phyloP scores from a whole-genome alignment of 2,888 invertebrate genomes.

The Gandaritis pyraliata region DNA sequence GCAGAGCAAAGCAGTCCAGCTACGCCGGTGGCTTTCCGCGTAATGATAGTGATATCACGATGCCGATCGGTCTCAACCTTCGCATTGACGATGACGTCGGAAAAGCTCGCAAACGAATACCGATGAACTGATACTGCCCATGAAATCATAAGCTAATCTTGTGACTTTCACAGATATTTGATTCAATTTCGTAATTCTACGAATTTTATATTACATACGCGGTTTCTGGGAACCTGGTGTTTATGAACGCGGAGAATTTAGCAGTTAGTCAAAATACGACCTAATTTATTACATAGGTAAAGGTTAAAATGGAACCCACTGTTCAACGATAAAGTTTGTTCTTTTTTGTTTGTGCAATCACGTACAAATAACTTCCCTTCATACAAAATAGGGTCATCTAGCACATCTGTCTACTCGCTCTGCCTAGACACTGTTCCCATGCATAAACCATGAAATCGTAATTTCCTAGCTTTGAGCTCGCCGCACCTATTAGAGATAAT shows the following conservation, averaged over 20 bases:
- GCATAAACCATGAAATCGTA: slow-evolving; percentile 50
- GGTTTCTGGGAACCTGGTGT: no score
- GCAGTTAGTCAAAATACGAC: no score
- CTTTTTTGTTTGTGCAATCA: no score
- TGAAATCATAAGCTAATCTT: slow-evolving; percentile 8
- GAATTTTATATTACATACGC: not conserved
- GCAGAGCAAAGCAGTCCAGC: slow-evolving; percentile 9
- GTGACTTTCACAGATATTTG: not conserved
- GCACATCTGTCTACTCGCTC: slow-evolving; percentile 16
- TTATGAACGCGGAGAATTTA: no score
- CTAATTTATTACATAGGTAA: no score
- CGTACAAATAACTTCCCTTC: slow-evolving; percentile 10
- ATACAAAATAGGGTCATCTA: slow-evolving; percentile 20
- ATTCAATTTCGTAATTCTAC: slow-evolving; percentile 4
- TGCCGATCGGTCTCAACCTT: slow-evolving; percentile 23
- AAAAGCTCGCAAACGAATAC: slow-evolving; percentile 17
- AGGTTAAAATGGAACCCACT: no score
- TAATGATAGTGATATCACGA: slow-evolving; percentile 32
- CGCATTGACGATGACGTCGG: slow-evolving; percentile 29
- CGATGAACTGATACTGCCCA: not conserved
- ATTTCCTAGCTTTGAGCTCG: slow-evolving; percentile 48
- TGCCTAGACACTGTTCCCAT: slow-evolving; percentile 39
- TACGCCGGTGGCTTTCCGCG: slow-evolving; percentile 21
- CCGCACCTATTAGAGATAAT: slow-evolving; percentile 44
- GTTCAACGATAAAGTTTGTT: no score